phyloP scores from a whole-genome alignment of 2,797 vertebrate genomes.

The Emydoidea blandingii region DNA sequence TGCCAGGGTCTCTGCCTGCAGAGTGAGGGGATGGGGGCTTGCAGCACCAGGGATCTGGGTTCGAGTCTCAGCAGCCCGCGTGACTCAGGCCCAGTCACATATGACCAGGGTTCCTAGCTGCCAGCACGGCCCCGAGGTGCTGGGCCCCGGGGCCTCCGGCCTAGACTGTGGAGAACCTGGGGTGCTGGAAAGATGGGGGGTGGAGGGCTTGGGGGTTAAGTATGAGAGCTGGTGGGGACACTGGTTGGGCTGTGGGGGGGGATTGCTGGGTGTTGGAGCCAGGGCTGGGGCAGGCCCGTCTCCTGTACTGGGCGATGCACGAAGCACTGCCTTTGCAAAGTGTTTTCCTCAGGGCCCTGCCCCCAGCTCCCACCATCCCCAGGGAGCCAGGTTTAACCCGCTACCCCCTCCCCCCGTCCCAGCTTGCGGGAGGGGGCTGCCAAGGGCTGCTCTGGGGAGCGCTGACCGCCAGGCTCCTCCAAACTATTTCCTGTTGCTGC shows the following conservation, averaged over 20 bases:
- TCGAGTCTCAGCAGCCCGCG: not conserved
- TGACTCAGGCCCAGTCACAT: not conserved
- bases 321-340: not conserved
- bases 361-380: not conserved
- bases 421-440: conserved; percentile 32
- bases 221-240: no score
- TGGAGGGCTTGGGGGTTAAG: not conserved
- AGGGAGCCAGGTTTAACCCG: not conserved
- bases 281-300: no score
- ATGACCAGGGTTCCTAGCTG: not conserved
- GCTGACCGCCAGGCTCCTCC: conserved; percentile 70
- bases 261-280: not conserved
- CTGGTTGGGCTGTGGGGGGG: no score
- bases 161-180: not conserved
- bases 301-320: not conserved
- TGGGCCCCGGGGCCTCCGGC: not conserved
- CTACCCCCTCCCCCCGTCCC: not conserved
- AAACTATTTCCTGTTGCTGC: conserved; percentile 84
- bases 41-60: no score
- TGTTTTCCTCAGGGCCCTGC: not conserved
- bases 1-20: no score
- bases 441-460: conserved; percentile 69
- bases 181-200: not conserved
- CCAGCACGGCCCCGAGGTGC: not conserved
- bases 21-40: not conserved